Conservation (phyloP, 2,797 vertebrate genomes). For the Gymnothorax reevesii region DNA sequence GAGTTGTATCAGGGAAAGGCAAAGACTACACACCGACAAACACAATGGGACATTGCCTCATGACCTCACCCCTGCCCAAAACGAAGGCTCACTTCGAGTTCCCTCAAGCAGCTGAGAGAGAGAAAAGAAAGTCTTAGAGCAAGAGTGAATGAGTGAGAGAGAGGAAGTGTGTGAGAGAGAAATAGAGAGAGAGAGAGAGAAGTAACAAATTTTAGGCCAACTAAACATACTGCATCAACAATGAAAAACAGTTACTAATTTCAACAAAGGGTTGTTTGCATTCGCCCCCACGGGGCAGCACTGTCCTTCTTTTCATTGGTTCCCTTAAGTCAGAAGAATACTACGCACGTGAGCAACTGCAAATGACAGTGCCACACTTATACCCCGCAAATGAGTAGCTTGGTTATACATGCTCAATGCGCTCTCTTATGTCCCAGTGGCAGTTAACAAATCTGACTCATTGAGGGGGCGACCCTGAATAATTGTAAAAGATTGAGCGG, state of each 20-base stretch:
- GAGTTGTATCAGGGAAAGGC: background rate
- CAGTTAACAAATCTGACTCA: too few relatives aligned
- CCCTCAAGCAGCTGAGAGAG: constrained; percentile 8
- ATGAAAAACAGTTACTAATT: background rate
- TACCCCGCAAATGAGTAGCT: too few relatives aligned
- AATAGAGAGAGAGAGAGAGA: background rate
- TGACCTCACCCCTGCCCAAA: constrained; percentile 14
- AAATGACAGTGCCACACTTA: too few relatives aligned
- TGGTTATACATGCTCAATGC: too few relatives aligned
- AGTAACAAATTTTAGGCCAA: background rate
- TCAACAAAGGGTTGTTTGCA: background rate
- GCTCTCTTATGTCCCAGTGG: too few relatives aligned
- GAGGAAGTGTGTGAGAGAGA: background rate
- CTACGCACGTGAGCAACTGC: too few relatives aligned
- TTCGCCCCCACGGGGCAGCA: background rate
- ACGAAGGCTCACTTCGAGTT: background rate
- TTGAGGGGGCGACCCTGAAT: too few relatives aligned
- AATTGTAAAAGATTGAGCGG: too few relatives aligned
- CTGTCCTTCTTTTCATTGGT: background rate
- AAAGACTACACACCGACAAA: background rate
- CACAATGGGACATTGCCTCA: background rate
- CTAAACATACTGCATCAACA: background rate
- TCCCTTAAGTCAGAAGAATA: background rate
- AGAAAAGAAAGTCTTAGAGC: background rate
- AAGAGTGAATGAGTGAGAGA: background rate